Conservation (phyloP, 2,888 invertebrate genomes). For the Ceratothoa steindachneri region DNA sequence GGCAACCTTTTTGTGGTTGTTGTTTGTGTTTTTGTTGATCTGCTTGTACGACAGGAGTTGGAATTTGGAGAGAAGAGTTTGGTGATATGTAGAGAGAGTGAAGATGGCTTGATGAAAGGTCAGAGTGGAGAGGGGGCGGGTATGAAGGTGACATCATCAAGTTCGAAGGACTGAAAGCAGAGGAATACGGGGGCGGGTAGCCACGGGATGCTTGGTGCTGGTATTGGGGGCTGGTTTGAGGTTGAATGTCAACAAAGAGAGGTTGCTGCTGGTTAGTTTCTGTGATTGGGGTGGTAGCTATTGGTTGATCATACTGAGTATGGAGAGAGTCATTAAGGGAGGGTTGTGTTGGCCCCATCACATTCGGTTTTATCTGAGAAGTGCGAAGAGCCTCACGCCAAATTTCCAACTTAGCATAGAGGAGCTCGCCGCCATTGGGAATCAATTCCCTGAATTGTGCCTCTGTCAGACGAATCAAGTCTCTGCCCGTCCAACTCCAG, state of each 20-base stretch:
- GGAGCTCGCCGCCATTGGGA: conserved; percentile 35
- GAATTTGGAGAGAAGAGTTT: conserved; percentile 22
- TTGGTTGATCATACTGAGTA: not conserved
- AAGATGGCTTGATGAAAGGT: conserved; percentile 17
- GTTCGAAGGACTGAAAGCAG: not conserved
- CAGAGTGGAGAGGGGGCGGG: not conserved
- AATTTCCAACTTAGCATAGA: conserved; percentile 39
- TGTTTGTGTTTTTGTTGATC: conserved; percentile 23
- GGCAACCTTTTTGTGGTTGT: conserved; percentile 1
- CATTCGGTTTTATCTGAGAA: not conserved
- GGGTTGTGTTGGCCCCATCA: not conserved
- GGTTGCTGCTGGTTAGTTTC: conserved; percentile 14
- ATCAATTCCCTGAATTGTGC: conserved; percentile 34
- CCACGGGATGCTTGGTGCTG: not conserved
- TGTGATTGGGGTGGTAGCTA: not conserved
- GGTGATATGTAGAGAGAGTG: conserved; percentile 5
- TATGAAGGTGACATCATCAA: conserved; percentile 10
- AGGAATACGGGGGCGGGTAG: not conserved
- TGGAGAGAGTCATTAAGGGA: not conserved
- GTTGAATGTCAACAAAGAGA: not conserved
- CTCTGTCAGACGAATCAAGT: conserved; percentile 31
- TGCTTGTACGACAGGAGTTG: conserved; percentile 34
- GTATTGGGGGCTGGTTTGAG: not conserved
- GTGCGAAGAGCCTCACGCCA: conserved; percentile 33
- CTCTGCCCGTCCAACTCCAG: conserved; percentile 31